Conservation (phyloP, 1,140 invertebrate genomes). For the Bombus confusus region DNA sequence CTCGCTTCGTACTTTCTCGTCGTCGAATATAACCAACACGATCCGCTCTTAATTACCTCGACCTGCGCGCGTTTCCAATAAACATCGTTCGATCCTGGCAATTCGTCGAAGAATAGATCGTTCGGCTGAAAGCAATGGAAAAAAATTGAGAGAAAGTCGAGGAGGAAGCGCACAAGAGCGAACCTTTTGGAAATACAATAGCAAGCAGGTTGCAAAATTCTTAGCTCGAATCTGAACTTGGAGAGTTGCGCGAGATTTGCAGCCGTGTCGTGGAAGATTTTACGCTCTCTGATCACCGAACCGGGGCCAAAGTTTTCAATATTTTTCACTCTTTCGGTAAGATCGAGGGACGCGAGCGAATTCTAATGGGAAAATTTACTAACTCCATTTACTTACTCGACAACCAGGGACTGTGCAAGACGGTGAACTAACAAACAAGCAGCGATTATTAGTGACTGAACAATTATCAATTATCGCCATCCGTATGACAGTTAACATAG, state of each 20-base stretch:
- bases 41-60: neutral
- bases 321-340: neutral
- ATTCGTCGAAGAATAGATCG: neutral
- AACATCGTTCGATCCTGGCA: neutral
- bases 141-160: slow-evolving; percentile 10
- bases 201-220: slow-evolving; percentile 4
- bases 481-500: neutral
- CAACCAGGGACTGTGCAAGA: no score
- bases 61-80: slow-evolving; percentile 13
- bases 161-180: neutral
- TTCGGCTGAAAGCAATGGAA: neutral
- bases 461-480: slow-evolving; percentile 46
- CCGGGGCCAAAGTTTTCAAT: neutral
- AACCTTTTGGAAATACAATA: slow-evolving; percentile 3
- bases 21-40: neutral
- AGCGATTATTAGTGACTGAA: slow-evolving; percentile 28
- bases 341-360: no score
- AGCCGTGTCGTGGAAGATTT: neutral
- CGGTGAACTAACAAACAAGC: slow-evolving; percentile 7
- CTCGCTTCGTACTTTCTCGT: neutral
- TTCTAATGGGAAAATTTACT: no score
- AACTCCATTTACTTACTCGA: no score
- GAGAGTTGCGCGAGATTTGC: neutral
- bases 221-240: neutral
- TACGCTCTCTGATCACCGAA: neutral